These are phyloP conservation scores for Limnephilus rhombicus DNA, from an alignment of 2,888 invertebrate species.

Conservation along the genomic window DNA sequence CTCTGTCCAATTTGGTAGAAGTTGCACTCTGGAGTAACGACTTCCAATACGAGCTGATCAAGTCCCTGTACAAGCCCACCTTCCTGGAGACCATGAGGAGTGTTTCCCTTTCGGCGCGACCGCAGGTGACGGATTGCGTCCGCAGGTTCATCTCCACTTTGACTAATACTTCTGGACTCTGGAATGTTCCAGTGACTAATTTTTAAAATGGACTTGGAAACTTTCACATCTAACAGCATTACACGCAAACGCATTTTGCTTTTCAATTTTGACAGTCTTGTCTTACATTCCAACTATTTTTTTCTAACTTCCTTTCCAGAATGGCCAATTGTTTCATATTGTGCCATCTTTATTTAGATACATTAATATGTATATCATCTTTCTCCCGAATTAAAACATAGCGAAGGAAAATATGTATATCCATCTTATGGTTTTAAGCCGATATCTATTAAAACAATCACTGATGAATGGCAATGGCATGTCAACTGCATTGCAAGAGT, in stretches of 20 bases:
- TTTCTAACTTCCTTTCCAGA: no score
- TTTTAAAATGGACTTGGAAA: no score
- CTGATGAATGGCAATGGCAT: not conserved
- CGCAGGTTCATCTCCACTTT: not conserved
- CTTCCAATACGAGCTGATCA: constrained; percentile 38
- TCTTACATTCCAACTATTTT: not conserved
- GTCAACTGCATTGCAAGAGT: not conserved
- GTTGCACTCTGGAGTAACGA: constrained; percentile 18
- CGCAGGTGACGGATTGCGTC: not conserved
- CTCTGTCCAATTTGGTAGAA: not conserved
- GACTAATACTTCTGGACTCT: not conserved
- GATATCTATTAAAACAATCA: not conserved
- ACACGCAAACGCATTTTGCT: not conserved
- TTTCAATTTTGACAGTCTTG: not conserved
- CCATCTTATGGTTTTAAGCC: not conserved
- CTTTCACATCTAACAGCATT: not conserved
- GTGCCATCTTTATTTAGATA: no score
- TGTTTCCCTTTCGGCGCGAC: not conserved
- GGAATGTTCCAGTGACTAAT: not conserved
- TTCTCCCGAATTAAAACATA: not conserved
- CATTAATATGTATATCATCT: not conserved
- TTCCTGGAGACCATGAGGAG: constrained; percentile 34
- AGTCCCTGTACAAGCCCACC: constrained; percentile 27
- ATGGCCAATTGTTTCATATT: no score
- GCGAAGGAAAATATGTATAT: not conserved